Evolutionary conservation across 2,113 vertebrate species (phyloP).

Genomic region (Sebastes schlegelii): DNA sequence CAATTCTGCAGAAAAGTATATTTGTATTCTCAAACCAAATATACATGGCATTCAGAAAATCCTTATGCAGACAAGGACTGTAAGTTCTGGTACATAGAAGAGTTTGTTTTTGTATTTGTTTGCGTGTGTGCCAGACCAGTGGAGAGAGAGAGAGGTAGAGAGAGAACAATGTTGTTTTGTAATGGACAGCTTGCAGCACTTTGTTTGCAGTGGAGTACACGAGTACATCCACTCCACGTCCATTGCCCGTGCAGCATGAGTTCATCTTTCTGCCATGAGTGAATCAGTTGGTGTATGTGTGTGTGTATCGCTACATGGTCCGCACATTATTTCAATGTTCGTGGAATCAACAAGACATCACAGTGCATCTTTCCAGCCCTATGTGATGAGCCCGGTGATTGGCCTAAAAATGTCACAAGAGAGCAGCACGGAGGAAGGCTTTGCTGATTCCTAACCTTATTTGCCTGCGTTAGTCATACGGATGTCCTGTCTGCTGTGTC

Average conservation of each 20-base stretch:
- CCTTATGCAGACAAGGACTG: not conserved
- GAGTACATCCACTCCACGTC: conserved; percentile 16
- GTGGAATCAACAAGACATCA: conserved; percentile 50
- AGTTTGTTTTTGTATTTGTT: not conserved
- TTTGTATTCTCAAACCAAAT: conserved; percentile 1
- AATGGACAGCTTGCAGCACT: conserved; percentile 1
- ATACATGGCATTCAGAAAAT: not conserved
- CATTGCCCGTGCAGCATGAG: conserved; percentile 27
- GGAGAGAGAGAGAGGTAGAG: not conserved
- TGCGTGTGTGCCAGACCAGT: not conserved
- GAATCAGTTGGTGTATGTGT: conserved; percentile 1
- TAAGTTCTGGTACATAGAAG: not conserved
- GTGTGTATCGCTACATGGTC: conserved; percentile 9
- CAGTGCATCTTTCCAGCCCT: conserved; percentile 38
- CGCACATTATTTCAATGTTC: conserved; percentile 41
- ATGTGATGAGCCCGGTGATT: conserved; percentile 60
- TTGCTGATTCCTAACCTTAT: conserved; percentile 44
- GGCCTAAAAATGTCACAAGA: conserved; percentile 70
- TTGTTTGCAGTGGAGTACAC: not conserved
- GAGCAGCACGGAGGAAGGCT: conserved; percentile 48
- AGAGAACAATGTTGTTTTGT: conserved; percentile 3
- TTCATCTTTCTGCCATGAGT: conserved; percentile 50
- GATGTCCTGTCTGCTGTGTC: conserved; percentile 43
- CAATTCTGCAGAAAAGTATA: not conserved
- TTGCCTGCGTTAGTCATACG: conserved; percentile 61